phyloP scores from a whole-genome alignment of 2,113 vertebrate genomes.

The Passer domesticus region DNA sequence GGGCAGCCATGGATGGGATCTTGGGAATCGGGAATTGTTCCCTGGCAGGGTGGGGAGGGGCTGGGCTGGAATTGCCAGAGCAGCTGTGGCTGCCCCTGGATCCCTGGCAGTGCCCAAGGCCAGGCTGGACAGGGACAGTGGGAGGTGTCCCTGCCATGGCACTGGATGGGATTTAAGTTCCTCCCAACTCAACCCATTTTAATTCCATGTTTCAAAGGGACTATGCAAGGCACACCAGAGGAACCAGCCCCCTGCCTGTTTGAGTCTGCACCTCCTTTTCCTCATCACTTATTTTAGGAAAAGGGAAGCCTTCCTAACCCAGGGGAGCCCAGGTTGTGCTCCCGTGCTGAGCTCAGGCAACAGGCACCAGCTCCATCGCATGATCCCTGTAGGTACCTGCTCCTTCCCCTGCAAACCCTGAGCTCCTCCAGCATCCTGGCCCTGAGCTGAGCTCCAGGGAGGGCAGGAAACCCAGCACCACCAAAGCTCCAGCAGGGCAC shows the following conservation, averaged over 20 bases:
- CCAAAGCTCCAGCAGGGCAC: not conserved
- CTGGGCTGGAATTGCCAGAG: not conserved
- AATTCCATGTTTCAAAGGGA: not conserved
- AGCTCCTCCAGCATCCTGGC: not conserved
- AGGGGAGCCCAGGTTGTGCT: not conserved
- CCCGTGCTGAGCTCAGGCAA: not conserved
- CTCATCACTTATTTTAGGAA: not conserved
- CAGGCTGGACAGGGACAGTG: not conserved
- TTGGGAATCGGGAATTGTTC: not conserved
- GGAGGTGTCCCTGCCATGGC: not conserved
- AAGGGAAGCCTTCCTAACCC: not conserved
- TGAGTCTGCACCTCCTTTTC: not conserved
- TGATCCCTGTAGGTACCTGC: not conserved
- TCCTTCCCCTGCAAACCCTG: not conserved
- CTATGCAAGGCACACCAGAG: not conserved
- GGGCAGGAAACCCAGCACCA: not conserved
- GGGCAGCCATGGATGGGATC: not conserved
- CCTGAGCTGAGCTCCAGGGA: not conserved
- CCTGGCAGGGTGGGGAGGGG: not conserved
- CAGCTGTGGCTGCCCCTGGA: not conserved
- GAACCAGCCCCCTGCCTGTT: not conserved
- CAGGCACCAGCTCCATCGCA: not conserved
- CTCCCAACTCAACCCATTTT: not conserved
- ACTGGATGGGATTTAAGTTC: rapidly evolving
- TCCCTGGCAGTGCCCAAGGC: not conserved